Conservation (phyloP, 2,113 vertebrate genomes). For the Percina caprodes region DNA sequence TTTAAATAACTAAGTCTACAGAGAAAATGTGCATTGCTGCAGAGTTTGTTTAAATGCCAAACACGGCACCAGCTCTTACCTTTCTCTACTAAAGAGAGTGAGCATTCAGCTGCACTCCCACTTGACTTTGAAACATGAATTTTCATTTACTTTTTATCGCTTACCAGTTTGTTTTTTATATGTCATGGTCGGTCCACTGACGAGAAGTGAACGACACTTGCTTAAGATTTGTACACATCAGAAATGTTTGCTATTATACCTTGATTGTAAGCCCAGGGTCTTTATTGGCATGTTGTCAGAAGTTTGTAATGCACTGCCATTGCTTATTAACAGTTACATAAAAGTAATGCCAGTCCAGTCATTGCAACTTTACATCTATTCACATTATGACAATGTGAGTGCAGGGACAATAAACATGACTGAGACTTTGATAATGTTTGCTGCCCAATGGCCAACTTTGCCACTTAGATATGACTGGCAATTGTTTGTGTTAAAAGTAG, state of each 20-base stretch:
- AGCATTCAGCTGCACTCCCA: slow-evolving; percentile 10
- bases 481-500: slow-evolving; percentile 1
- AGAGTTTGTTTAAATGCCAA: slow-evolving; percentile 24
- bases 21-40: slow-evolving; percentile 20
- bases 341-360: neutral
- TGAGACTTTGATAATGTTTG: neutral
- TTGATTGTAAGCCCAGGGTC: neutral
- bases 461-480: neutral
- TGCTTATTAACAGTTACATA: neutral
- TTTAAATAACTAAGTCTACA: neutral
- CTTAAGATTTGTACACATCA: neutral
- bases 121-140: slow-evolving; percentile 18
- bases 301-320: neutral
- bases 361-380: neutral
- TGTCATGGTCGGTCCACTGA: neutral
- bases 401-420: neutral
- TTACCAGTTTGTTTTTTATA: slow-evolving; percentile 2
- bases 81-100: neutral
- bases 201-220: neutral
- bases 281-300: neutral
- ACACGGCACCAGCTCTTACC: neutral
- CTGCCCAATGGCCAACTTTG: neutral
- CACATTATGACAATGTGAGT: neutral
- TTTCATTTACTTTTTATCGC: neutral
- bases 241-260: neutral